These are phyloP conservation scores for Eucidaris tribuloides DNA, from an alignment of 35 echinoderm and acorn worm genomes.

Conservation along the genomic window DNA sequence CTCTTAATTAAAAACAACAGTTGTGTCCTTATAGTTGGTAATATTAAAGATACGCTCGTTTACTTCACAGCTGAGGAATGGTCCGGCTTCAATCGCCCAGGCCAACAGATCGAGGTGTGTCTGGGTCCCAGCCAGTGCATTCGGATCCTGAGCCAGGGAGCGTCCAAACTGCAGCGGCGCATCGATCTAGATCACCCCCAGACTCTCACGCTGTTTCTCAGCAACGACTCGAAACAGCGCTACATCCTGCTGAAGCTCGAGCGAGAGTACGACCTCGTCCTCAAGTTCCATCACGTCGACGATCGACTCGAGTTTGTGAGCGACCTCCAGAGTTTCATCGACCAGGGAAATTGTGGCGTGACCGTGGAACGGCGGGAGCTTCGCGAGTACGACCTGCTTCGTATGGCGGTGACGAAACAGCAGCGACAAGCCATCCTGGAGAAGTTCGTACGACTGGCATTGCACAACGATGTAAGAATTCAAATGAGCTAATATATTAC, in stretches of 20 bases:
- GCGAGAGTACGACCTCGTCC: conserved; percentile 35
- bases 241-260: conserved; percentile 31
- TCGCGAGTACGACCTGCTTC: conserved; percentile 12
- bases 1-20: too few relatives aligned
- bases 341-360: neutral
- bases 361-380: conserved; percentile 29
- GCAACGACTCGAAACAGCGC: neutral
- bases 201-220: conserved; percentile 7
- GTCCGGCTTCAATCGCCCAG: conserved; percentile 8
- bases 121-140: conserved; percentile 25
- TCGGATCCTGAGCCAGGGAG: neutral
- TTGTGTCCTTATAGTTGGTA: too few relatives aligned
- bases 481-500: too few relatives aligned
- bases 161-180: conserved; percentile 1
- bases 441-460: conserved; percentile 33
- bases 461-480: conserved; percentile 28
- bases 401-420: conserved; percentile 30
- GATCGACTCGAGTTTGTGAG: conserved; percentile 29
- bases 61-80: conserved; percentile 36
- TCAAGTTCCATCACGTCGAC: conserved; percentile 33
- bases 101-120: neutral
- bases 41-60: too few relatives aligned
- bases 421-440: conserved; percentile 34
- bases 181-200: conserved; percentile 16
- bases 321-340: conserved; percentile 30